These are phyloP conservation scores for Carcina quercana DNA, from an alignment of 2,888 invertebrate genomes.

Conservation along the genomic window DNA sequence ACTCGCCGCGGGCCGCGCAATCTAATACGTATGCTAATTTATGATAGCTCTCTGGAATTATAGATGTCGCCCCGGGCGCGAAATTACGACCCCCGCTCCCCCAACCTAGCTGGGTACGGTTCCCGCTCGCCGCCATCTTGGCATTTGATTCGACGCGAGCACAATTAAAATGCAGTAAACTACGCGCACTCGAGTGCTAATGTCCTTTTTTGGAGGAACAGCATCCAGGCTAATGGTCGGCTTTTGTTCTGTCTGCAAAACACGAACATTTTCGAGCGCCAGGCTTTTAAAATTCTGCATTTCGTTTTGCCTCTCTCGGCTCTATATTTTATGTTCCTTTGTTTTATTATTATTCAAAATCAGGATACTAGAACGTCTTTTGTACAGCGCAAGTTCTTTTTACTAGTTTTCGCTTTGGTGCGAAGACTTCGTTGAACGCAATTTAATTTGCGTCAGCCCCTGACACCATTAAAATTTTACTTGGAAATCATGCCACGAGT, in stretches of 20 bases:
- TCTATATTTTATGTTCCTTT: too few species aligned
- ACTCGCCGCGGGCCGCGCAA: slow-evolving; percentile 36
- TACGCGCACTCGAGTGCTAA: slow-evolving; percentile 28
- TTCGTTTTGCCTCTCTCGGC: slow-evolving; percentile 16
- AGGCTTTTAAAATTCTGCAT: not conserved
- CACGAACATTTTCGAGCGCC: slow-evolving; percentile 2
- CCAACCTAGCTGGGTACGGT: slow-evolving; percentile 24
- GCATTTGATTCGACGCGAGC: slow-evolving; percentile 41
- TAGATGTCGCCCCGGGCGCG: slow-evolving; percentile 63
- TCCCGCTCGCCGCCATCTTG: slow-evolving; percentile 53
- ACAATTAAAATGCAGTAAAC: slow-evolving; percentile 44
- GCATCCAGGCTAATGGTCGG: slow-evolving; percentile 9
- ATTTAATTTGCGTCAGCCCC: too few species aligned
- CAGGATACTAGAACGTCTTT: too few species aligned
- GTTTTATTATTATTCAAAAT: too few species aligned
- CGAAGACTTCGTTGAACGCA: too few species aligned
- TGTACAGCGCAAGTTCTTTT: too few species aligned
- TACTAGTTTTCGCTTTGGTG: too few species aligned
- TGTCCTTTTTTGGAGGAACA: slow-evolving; percentile 28
- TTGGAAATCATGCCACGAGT: slow-evolving; percentile 7
- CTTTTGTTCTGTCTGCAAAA: slow-evolving; percentile 13
- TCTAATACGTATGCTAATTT: slow-evolving; percentile 73
- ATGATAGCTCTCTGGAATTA: slow-evolving; percentile 63
- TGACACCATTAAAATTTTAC: slow-evolving; percentile 8
- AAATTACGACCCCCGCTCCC: slow-evolving; percentile 45